Evolutionary conservation across 2,888 invertebrate species (phyloP).

Genomic region (Drosophila peninsularis): DNA sequence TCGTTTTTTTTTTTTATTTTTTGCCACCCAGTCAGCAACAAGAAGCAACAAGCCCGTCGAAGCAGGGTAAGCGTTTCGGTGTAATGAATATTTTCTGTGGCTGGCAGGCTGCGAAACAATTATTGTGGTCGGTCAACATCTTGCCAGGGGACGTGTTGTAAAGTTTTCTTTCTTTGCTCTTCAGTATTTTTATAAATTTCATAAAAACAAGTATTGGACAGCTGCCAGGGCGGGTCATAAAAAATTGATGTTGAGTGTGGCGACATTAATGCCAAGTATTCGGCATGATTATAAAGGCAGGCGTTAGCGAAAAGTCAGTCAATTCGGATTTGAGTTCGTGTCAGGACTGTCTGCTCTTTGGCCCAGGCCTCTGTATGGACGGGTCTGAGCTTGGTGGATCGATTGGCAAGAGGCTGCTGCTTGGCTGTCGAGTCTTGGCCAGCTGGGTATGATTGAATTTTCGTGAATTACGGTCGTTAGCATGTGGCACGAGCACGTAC

Average conservation of each 20-base stretch:
- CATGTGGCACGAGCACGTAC: constrained; percentile 70
- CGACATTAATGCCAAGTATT: constrained; percentile 66
- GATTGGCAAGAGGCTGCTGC: constrained; percentile 37
- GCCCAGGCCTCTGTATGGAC: background rate
- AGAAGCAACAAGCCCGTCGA: constrained; percentile 23
- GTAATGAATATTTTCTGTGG: constrained; percentile 68
- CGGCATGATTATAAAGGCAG: constrained; percentile 62
- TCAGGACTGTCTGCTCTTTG: constrained; percentile 34
- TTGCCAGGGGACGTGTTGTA: constrained; percentile 51
- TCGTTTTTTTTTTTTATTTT: constrained; percentile 12
- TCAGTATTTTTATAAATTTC: constrained; percentile 9
- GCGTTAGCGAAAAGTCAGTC: constrained; percentile 46
- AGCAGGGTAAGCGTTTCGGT: constrained; percentile 13
- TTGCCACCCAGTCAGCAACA: constrained; percentile 27
- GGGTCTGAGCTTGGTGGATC: constrained; percentile 8
- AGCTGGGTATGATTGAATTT: constrained; percentile 74
- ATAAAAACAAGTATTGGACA: constrained; percentile 54
- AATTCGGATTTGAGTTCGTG: constrained; percentile 35
- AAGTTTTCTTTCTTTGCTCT: constrained; percentile 41
- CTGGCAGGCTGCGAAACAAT: constrained; percentile 52
- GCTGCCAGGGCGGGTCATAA: constrained; percentile 53
- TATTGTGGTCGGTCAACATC: constrained; percentile 66
- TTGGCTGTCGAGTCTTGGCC: constrained; percentile 45
- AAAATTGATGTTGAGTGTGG: constrained; percentile 58
- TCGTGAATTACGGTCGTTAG: constrained; percentile 78